These are phyloP conservation scores for Vannuccia rotundouncinata DNA, from an alignment of 2,888 invertebrate species.

Conservation along the genomic window DNA sequence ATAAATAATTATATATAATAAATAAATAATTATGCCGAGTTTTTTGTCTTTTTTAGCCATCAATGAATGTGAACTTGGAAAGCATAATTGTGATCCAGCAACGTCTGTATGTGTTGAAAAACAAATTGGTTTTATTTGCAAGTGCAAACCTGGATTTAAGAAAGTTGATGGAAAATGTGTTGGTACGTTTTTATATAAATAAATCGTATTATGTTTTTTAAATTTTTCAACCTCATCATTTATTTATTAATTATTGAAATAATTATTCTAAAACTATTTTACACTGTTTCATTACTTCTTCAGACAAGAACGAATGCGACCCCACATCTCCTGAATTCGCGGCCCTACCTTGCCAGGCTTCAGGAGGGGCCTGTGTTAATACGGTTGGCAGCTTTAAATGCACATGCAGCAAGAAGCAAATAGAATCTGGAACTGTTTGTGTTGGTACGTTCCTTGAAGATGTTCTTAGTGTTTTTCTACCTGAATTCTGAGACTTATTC, in stretches of 20 bases:
- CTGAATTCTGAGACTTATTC: no score
- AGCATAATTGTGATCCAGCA: conserved; percentile 29
- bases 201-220: background rate
- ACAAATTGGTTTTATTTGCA: conserved; percentile 27
- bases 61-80: conserved; percentile 26
- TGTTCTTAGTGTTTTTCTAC: no score
- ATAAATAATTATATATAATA: background rate
- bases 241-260: background rate
- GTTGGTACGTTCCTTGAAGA: background rate
- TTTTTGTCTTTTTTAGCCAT: conserved; percentile 7
- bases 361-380: conserved; percentile 35
- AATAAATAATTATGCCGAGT: background rate
- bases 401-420: conserved; percentile 7
- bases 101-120: conserved; percentile 27
- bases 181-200: background rate
- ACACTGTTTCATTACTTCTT: background rate
- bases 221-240: background rate
- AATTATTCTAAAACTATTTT: background rate
- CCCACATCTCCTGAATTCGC: conserved; percentile 1
- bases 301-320: conserved; percentile 37
- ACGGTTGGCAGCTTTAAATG: conserved; percentile 33
- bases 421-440: background rate
- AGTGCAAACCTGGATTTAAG: conserved; percentile 37
- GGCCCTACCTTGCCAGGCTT: background rate
- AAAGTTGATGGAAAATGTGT: conserved; percentile 34